Evolutionary conservation across 2,888 invertebrate species (phyloP).

Genomic region (Lepidocyrtoides sp.): DNA sequence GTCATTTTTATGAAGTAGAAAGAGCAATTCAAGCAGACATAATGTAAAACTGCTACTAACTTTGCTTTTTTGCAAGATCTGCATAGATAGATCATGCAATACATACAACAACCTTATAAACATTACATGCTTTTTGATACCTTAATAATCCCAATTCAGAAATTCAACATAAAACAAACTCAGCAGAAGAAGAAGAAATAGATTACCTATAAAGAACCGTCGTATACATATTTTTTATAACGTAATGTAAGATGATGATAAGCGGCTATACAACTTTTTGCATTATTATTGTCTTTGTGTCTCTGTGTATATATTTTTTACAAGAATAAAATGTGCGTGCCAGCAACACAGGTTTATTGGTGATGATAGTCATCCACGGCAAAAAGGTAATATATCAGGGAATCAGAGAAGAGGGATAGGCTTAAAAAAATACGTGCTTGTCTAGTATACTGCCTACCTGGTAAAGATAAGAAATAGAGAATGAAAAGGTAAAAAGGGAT

Average conservation of each 20-base stretch:
- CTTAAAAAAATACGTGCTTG: neutral
- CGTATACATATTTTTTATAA: neutral
- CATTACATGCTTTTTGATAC: neutral
- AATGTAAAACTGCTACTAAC: neutral
- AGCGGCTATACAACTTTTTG: neutral
- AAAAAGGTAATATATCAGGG: neutral
- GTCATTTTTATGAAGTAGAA: neutral
- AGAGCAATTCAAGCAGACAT: conserved; percentile 14
- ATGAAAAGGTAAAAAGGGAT: conserved; percentile 30
- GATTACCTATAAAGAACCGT: neutral
- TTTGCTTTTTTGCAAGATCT: neutral
- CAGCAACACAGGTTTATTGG: conserved; percentile 73
- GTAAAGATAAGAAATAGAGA: neutral
- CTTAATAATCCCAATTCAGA: conserved; percentile 22
- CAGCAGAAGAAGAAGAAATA: neutral
- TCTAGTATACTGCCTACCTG: neutral
- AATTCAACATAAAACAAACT: conserved; percentile 7
- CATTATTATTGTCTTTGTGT: neutral
- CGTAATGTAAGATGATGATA: neutral
- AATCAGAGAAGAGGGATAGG: neutral
- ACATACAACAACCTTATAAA: neutral
- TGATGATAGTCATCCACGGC: neutral
- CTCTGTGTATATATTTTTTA: neutral
- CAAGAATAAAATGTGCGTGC: conserved; percentile 63
- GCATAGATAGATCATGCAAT: too few species aligned